phyloP scores from a whole-genome alignment of 2,888 invertebrate genomes.

The Drosophila quasianomalipes region DNA sequence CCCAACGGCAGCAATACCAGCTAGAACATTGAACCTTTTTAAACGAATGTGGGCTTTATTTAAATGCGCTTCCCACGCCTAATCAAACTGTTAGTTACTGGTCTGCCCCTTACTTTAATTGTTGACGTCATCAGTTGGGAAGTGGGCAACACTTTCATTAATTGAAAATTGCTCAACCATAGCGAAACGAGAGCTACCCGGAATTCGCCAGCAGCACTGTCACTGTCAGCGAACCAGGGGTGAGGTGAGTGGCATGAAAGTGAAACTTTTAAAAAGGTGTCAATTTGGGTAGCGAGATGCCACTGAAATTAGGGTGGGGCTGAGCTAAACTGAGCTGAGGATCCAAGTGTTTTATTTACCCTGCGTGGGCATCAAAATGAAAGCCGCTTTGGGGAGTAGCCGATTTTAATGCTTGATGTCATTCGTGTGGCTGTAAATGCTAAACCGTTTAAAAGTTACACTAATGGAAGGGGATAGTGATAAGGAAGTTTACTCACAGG shows the following conservation, averaged over 20 bases:
- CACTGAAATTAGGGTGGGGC: conserved; percentile 57
- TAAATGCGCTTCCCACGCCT: conserved; percentile 45
- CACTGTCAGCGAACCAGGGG: conserved; percentile 6
- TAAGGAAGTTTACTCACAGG: neutral
- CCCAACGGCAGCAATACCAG: neutral
- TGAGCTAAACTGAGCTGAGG: conserved; percentile 21
- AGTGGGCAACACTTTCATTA: conserved; percentile 69
- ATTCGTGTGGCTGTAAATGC: conserved; percentile 11
- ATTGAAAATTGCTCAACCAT: conserved; percentile 76
- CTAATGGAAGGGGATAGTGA: neutral
- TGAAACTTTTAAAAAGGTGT: conserved; percentile 76
- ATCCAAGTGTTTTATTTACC: conserved; percentile 35
- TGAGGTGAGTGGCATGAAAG: conserved; percentile 57
- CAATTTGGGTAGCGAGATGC: conserved; percentile 58
- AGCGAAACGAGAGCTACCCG: conserved; percentile 56
- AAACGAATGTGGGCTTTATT: conserved; percentile 24
- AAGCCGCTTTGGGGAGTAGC: conserved; percentile 35
- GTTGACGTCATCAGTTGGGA: conserved; percentile 61
- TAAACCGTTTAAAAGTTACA: neutral
- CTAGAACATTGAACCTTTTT: conserved; percentile 63
- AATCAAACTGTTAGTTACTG: conserved; percentile 21
- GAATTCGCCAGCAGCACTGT: conserved; percentile 44
- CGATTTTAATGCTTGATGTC: conserved; percentile 41
- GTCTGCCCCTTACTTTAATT: conserved; percentile 48
- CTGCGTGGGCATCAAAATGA: conserved; percentile 38